phyloP scores from a whole-genome alignment of 2,797 vertebrate genomes.

The Podargus strigoides region DNA sequence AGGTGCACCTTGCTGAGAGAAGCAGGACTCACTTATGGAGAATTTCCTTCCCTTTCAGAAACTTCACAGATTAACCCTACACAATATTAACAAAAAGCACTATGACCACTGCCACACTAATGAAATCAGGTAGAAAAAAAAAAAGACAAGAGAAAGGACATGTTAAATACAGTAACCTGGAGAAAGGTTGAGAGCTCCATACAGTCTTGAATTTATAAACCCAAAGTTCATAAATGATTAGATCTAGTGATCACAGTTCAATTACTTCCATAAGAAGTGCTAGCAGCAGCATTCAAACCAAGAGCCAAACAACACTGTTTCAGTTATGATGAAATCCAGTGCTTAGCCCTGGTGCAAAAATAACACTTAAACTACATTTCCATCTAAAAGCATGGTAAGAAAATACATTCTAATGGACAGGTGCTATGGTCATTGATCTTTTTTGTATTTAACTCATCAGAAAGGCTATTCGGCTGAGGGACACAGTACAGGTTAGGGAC shows the following conservation, averaged over 20 bases:
- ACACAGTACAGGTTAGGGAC: neutral
- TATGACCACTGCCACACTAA: neutral
- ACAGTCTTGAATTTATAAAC: neutral
- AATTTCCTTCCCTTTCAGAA: neutral
- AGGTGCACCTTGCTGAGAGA: neutral
- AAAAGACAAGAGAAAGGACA: neutral
- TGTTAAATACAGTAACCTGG: neutral
- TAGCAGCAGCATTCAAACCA: neutral
- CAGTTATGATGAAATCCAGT: neutral
- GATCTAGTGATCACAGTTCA: neutral
- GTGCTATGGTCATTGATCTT: neutral
- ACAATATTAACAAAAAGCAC: neutral
- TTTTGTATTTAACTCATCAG: neutral
- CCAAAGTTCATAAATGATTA: neutral
- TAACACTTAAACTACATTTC: neutral
- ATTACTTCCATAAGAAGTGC: neutral
- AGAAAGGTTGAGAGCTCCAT: neutral
- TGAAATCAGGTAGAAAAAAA: neutral
- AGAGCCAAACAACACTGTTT: neutral
- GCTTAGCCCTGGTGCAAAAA: neutral
- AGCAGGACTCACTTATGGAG: neutral
- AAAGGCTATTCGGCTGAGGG: neutral
- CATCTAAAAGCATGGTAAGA: neutral
- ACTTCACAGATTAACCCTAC: neutral
- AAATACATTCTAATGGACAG: neutral